A percentile compares a stretch with the other conserved stretches of the same genome.
phyloP scores from a whole-genome alignment of 2,888 invertebrate species.

The Hartigia nigra region DNA sequence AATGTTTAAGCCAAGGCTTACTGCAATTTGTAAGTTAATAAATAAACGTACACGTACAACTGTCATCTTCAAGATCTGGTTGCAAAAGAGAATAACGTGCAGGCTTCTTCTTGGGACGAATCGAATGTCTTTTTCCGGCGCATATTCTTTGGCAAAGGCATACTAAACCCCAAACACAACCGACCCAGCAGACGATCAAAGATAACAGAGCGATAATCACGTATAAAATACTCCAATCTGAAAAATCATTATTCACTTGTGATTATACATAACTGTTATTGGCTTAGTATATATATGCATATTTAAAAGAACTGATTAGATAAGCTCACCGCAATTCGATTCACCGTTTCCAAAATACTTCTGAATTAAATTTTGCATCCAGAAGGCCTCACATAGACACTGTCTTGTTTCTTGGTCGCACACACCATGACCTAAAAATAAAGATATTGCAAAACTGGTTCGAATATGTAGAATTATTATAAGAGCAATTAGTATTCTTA shows the following conservation, averaged over 20 bases:
- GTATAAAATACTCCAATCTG: slow-evolving; percentile 95
- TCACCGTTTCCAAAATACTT: slow-evolving; percentile 76
- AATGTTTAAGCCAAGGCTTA: slow-evolving; percentile 27
- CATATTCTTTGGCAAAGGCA: slow-evolving; percentile 73
- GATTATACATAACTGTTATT: background rate
- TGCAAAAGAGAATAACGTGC: slow-evolving; percentile 80
- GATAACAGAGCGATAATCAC: slow-evolving; percentile 79
- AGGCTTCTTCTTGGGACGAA: slow-evolving; percentile 71
- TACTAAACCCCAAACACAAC: slow-evolving; percentile 73
- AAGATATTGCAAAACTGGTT: slow-evolving; percentile 12
- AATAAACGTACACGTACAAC: slow-evolving; percentile 69
- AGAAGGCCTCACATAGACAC: slow-evolving; percentile 94
- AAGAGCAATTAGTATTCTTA: slow-evolving; percentile 15
- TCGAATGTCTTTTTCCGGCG: slow-evolving; percentile 65
- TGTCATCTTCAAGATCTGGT: slow-evolving; percentile 76
- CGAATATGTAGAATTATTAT: background rate
- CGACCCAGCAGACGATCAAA: slow-evolving; percentile 73
- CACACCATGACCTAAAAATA: slow-evolving; percentile 76
- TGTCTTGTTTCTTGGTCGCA: slow-evolving; percentile 86
- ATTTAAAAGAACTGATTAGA: background rate
- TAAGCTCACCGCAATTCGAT: slow-evolving; percentile 80
- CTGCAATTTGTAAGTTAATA: background rate
- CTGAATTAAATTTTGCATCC: slow-evolving; percentile 89
- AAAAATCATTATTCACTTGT: slow-evolving; percentile 31
- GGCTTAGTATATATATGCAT: slow-evolving; percentile 8